Evolutionary conservation across 2,113 vertebrate species (phyloP), one percentile per base, ranked within the genome.

Genomic region (Xenopus tropicalis): DNA sequence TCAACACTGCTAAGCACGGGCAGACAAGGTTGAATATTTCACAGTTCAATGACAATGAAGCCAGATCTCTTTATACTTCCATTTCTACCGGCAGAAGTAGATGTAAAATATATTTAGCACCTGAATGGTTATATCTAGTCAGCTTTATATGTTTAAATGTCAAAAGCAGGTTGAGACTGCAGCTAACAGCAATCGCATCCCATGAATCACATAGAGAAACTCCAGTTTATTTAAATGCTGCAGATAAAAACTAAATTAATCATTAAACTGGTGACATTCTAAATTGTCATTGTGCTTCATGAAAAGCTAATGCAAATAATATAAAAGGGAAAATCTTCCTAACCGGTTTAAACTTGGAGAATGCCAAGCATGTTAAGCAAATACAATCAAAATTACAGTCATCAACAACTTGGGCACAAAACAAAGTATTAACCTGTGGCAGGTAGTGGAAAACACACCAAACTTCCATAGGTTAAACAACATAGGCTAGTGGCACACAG

Each of bases 141-240:
- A 92, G 91, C 86, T 94, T 91, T 89, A 89, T 89, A 91, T 85
- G 89, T 88, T 92, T 92, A 94, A 94, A 92, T 93, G 91, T 90
- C 91, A 92, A 92, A 90, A 86, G 88, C 85, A 91, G 86, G 89
- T 88, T 89, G 86, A 90, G 85, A 85, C 85, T 88, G 86, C 86
- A 88, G 89, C 87, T 85, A 90, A 90, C 82, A 91, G 85, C 85
- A 88, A 88, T 91, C 91, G 91, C 85, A 87, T 90, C 89, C 87
- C 87, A 92, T 93, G 85, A 80, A 84, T 89, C 90, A 93, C 81
- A 85, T 86, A 85, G 83, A 88, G 90, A 92, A 92, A 86, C 57
- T 61, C 78, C 85, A 92, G 85, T 93, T 92, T 88, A 94, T 93
- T 93, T 93, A 95, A 94, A 95, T 91, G 88, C 88, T 90, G 86